phyloP scores from a whole-genome alignment of 1,140 invertebrate genomes.

The Sipha flava region DNA sequence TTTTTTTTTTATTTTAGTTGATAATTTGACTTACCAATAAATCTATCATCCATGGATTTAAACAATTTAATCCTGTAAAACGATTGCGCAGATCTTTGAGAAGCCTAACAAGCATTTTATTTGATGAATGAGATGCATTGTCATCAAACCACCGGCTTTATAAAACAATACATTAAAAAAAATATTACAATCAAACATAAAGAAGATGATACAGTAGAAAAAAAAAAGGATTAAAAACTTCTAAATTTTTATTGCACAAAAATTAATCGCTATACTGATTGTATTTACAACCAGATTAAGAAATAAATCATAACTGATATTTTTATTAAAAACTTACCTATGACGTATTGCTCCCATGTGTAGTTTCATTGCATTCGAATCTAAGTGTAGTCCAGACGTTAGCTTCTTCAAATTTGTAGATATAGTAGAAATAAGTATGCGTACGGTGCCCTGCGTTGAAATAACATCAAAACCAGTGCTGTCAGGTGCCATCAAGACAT shows the following conservation, averaged over 20 bases:
- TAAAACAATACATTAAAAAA: not conserved
- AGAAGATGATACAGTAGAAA: not conserved
- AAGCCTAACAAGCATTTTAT: conserved; percentile 89
- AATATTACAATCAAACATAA: not conserved
- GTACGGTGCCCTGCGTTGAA: conserved; percentile 46
- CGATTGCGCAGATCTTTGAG: conserved; percentile 80
- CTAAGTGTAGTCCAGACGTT: conserved; percentile 52
- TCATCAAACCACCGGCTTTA: conserved; percentile 92
- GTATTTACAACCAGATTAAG: too few relatives aligned
- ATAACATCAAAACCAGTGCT: conserved; percentile 15
- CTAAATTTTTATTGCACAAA: too few relatives aligned
- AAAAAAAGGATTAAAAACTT: too few relatives aligned
- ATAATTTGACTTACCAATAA: conserved; percentile 54
- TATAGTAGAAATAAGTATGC: conserved; percentile 56
- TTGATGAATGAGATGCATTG: conserved; percentile 93
- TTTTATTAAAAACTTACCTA: not conserved
- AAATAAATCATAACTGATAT: too few relatives aligned
- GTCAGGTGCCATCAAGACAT: conserved; percentile 20
- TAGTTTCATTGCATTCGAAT: conserved; percentile 73
- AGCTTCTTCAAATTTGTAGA: conserved; percentile 55
- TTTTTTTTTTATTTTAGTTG: not conserved
- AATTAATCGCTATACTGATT: too few relatives aligned
- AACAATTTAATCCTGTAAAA: conserved; percentile 79
- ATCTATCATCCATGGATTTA: conserved; percentile 95
- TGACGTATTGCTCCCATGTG: conserved; percentile 90